Percentiles rank a stretch among this genome's conserved stretches.
These are phyloP conservation scores for Pteronura brasiliensis DNA, from an alignment of 2,113 vertebrate species.

Conservation along the genomic window DNA sequence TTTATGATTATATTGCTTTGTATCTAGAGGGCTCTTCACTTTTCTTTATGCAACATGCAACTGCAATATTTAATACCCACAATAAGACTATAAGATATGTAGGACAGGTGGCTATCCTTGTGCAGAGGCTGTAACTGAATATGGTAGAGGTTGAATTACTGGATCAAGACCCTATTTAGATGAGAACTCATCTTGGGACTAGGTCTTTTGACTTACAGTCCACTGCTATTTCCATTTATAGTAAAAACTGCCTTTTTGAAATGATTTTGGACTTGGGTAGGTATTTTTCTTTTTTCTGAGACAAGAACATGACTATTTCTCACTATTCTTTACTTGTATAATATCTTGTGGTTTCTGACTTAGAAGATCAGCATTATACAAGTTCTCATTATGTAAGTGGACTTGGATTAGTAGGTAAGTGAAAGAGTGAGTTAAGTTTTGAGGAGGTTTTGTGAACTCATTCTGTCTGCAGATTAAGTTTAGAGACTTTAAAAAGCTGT, in stretches of 20 bases:
- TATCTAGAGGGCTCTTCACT: neutral
- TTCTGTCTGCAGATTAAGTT: neutral
- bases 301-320: neutral
- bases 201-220: neutral
- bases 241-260: neutral
- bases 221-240: neutral
- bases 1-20: neutral
- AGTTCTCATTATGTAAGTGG: neutral
- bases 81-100: neutral
- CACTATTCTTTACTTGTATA: neutral
- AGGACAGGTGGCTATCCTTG: neutral
- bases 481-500: neutral
- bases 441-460: neutral
- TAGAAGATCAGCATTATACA: neutral
- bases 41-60: neutral
- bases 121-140: neutral
- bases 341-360: neutral
- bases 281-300: neutral
- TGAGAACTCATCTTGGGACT: neutral
- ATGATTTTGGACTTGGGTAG: neutral
- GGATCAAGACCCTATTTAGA: neutral
- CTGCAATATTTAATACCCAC: neutral
- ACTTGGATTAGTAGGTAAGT: neutral
- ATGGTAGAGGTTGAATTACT: neutral
- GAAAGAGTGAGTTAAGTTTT: neutral